Conservation (phyloP, 2,113 vertebrate species). For the Eudyptes chrysolophus region DNA sequence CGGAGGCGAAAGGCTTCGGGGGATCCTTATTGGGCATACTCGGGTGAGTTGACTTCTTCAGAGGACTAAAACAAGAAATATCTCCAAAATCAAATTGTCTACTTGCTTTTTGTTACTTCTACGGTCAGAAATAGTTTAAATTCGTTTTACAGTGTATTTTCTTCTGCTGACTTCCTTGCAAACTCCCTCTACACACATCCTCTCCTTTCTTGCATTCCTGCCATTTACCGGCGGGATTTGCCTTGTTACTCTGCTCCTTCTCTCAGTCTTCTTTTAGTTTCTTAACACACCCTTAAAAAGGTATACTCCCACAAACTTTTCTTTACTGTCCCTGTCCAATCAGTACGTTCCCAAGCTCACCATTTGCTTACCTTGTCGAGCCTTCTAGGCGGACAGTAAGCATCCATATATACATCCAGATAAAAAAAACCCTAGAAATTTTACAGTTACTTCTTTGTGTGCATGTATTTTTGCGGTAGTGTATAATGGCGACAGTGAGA, state of each 20-base stretch:
- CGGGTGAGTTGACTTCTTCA: slow-evolving; percentile 76
- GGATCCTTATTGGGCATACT: slow-evolving; percentile 96
- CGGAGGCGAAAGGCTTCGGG: slow-evolving; percentile 83
- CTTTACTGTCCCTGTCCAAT: neutral
- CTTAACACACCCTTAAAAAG: neutral
- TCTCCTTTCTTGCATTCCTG: neutral
- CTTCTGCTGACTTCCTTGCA: neutral
- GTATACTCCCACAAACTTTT: neutral
- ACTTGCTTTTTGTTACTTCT: neutral
- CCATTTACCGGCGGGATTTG: neutral
- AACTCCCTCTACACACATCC: neutral
- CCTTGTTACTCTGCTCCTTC: neutral
- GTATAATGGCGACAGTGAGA: neutral
- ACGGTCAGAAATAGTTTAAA: neutral
- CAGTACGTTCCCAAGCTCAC: neutral
- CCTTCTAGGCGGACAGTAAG: neutral
- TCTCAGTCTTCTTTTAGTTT: neutral
- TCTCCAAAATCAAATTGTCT: neutral
- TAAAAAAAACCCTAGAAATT: neutral
- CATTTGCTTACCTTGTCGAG: neutral
- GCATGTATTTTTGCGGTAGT: neutral
- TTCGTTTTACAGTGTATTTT: neutral
- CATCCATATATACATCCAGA: neutral
- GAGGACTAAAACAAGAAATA: neutral
- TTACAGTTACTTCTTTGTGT: neutral